Conservation (phyloP, 2,888 invertebrate genomes). For the Ptycholaimellus sp. region DNA sequence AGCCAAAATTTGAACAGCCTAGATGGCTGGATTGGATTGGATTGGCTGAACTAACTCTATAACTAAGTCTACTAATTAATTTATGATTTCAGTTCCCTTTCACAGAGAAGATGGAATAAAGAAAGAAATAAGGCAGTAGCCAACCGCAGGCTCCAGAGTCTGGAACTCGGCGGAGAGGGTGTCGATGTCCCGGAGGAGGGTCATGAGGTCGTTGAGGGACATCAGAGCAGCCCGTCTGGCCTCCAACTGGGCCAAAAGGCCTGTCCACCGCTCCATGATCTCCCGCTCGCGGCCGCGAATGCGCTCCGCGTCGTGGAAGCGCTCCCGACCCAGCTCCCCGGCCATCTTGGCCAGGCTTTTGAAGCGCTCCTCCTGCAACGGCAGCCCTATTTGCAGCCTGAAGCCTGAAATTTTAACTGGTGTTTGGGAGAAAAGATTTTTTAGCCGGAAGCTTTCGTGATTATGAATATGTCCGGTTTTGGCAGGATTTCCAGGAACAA, state of each 20-base stretch:
- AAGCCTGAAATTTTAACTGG: too few relatives aligned
- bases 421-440: too few relatives aligned
- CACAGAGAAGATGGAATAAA: too few relatives aligned
- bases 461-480: too few relatives aligned
- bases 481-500: neutral
- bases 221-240: conserved; percentile 38
- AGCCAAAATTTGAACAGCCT: too few relatives aligned
- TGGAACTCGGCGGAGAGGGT: conserved; percentile 56
- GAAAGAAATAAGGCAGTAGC: too few relatives aligned
- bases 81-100: too few relatives aligned
- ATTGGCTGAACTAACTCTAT: too few relatives aligned
- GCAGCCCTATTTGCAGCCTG: too few relatives aligned
- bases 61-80: too few relatives aligned
- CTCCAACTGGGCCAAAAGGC: conserved; percentile 57
- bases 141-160: conserved; percentile 48
- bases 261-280: conserved; percentile 41
- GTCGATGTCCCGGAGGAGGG: conserved; percentile 66
- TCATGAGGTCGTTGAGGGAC: conserved; percentile 58
- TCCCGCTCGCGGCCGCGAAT: conserved; percentile 35
- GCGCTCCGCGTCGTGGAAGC: conserved; percentile 63
- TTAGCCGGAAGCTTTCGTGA: too few relatives aligned
- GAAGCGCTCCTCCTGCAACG: conserved; percentile 55
- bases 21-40: too few relatives aligned
- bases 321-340: conserved; percentile 62
- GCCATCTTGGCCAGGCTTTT: conserved; percentile 78